phyloP scores from a whole-genome alignment of 2,113 vertebrate species.

The Albula glossodonta region DNA sequence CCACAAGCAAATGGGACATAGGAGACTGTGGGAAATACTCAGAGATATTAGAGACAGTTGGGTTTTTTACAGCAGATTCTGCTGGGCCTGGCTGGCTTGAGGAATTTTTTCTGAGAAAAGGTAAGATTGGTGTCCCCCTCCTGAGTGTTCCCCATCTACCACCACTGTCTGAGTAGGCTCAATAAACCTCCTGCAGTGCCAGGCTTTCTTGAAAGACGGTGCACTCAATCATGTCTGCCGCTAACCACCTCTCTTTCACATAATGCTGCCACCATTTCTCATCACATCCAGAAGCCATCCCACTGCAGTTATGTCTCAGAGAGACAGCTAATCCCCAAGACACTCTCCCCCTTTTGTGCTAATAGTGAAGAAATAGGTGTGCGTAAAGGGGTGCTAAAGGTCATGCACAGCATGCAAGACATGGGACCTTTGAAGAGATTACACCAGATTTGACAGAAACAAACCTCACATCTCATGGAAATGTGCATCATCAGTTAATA shows the following conservation, averaged over 20 bases:
- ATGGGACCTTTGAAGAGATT: background rate
- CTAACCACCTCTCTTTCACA: background rate
- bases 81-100: background rate
- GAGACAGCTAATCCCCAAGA: background rate
- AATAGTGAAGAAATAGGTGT: background rate
- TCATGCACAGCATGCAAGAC: background rate
- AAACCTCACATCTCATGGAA: background rate
- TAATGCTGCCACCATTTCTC: background rate
- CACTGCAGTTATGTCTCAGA: background rate
- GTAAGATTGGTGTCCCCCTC: background rate
- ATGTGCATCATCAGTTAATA: background rate
- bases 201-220: slow-evolving; percentile 5
- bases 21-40: background rate
- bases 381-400: background rate
- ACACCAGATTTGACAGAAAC: background rate
- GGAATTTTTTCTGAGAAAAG: background rate
- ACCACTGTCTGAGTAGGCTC: background rate
- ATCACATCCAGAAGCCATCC: background rate
- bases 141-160: background rate
- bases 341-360: background rate
- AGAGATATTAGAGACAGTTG: background rate
- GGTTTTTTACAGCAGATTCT: background rate
- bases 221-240: background rate
- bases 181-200: slow-evolving; percentile 3
- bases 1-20: background rate